Percentiles rank a stretch among this genome's conserved stretches.
phyloP scores from a whole-genome alignment of 2,113 vertebrate species.

The Zootoca vivipara region DNA sequence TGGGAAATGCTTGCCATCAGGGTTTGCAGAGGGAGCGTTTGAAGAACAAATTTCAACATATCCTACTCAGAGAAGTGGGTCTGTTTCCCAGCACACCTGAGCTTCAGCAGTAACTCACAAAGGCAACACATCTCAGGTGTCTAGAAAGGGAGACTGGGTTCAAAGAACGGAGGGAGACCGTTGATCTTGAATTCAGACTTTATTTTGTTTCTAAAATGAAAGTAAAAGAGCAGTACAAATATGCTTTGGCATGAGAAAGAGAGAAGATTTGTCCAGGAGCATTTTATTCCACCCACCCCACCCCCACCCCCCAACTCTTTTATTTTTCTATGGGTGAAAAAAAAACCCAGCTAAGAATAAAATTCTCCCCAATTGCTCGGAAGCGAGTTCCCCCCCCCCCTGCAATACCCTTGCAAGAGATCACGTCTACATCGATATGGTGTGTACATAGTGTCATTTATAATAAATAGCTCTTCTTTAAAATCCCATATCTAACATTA shows the following conservation, averaged over 20 bases:
- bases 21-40: neutral
- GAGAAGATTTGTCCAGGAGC: slow-evolving; percentile 10
- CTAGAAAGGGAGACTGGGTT: neutral
- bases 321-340: neutral
- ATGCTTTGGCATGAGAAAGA: slow-evolving; percentile 61
- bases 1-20: neutral
- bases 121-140: neutral
- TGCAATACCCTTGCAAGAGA: neutral
- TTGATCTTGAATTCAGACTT: slow-evolving; percentile 49
- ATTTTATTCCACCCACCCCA: neutral
- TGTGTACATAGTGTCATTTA: neutral
- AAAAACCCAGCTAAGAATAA: neutral
- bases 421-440: slow-evolving; percentile 19
- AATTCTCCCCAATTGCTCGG: neutral
- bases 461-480: slow-evolving; percentile 41
- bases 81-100: too few species aligned
- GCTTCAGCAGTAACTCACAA: neutral
- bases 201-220: slow-evolving; percentile 58
- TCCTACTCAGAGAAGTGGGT: too few species aligned
- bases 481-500: slow-evolving; percentile 34
- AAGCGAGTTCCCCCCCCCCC: neutral
- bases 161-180: accelerated
- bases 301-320: neutral
- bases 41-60: neutral
- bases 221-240: slow-evolving; percentile 53